A percentile compares a stretch with the other conserved stretches of the same genome.
Evolutionary conservation across 1,140 invertebrate species (phyloP).

Genomic region (Meloidogyne floridensis): DNA sequence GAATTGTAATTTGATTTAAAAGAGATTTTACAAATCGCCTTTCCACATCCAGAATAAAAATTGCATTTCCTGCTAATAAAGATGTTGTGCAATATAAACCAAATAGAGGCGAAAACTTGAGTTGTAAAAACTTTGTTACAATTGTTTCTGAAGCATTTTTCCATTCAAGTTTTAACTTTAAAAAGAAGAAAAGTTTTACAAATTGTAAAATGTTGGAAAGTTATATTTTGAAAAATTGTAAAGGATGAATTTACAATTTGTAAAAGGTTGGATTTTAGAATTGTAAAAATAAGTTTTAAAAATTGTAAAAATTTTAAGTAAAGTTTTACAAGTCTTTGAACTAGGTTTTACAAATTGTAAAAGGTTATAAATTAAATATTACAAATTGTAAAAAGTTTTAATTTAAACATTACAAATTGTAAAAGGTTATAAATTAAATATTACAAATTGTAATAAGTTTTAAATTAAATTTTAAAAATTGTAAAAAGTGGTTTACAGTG

Average conservation of each 20-base stretch:
- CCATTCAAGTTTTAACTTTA: conserved; percentile 8
- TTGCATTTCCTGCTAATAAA: conserved; percentile 15
- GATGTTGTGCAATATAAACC: conserved; percentile 21
- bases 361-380: no score
- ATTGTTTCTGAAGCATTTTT: background rate
- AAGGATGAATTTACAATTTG: background rate
- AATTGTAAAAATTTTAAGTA: background rate
- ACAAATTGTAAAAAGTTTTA: no score
- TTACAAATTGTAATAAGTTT: no score
- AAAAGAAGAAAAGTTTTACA: background rate
- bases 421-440: no score
- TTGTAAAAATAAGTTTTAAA: background rate
- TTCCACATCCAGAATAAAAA: conserved; percentile 22
- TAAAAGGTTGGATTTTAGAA: background rate
- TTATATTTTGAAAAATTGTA: background rate
- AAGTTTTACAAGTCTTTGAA: no score
- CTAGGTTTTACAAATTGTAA: no score
- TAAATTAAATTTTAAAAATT: no score
- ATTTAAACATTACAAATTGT: no score
- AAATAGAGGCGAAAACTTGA: conserved; percentile 23
- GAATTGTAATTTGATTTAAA: background rate
- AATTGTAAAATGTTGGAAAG: background rate
- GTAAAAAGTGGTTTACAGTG: no score
- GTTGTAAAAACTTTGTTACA: conserved; percentile 11
- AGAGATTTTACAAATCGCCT: background rate